Conservation (phyloP, 2,113 vertebrate genomes). For the Chlorodrepanis virens region DNA sequence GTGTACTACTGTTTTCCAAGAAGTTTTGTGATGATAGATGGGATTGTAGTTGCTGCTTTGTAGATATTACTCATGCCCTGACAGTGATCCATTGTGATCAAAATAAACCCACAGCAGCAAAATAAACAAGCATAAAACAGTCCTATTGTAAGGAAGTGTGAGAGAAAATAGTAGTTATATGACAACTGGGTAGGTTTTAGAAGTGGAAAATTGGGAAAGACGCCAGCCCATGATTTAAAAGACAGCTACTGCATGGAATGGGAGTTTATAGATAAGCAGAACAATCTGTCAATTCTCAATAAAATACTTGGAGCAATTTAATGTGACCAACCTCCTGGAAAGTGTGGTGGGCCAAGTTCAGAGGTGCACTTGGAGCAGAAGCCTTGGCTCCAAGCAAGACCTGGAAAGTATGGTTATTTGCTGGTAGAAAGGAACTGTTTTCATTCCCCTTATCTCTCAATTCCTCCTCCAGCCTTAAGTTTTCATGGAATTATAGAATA, state of each 20-base stretch:
- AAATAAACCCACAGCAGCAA: conserved; percentile 50
- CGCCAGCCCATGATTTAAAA: not conserved
- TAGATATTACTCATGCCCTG: conserved; percentile 46
- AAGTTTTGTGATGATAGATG: conserved; percentile 24
- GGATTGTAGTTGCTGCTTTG: conserved; percentile 7
- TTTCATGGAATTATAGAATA: not conserved
- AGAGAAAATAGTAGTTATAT: conserved; percentile 33
- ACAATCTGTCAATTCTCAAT: conserved; percentile 25
- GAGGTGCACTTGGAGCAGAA: not conserved
- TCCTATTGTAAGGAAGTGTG: conserved; percentile 19
- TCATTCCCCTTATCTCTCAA: not conserved
- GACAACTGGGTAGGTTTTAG: not conserved
- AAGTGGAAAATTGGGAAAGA: conserved; percentile 1
- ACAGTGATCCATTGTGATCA: conserved; percentile 56
- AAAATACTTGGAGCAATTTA: conserved; percentile 29
- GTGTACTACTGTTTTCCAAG: not conserved
- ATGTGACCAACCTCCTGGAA: not conserved
- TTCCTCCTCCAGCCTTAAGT: not conserved
- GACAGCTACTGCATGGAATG: not conserved
- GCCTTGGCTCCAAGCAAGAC: not conserved
- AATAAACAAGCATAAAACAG: conserved; percentile 33
- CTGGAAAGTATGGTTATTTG: not conserved
- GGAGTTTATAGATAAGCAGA: not conserved
- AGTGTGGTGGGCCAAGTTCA: not conserved
- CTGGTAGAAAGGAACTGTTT: not conserved